phyloP scores from a whole-genome alignment of 2,888 invertebrate genomes.

The Ctena decussata region DNA sequence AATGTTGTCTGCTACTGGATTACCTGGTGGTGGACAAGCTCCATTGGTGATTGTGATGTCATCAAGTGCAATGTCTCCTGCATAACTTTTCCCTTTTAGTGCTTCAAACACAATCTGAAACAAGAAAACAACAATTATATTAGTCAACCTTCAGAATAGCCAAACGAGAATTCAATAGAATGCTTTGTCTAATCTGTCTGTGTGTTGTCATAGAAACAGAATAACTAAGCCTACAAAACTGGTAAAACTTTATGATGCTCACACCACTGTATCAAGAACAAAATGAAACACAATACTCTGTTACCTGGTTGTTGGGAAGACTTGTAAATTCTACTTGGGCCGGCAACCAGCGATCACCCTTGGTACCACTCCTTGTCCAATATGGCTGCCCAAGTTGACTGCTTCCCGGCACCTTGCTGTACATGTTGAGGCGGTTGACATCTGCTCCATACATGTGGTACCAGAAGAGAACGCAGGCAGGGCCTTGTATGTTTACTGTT shows the following conservation, averaged over 20 bases:
- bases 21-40: slow-evolving; percentile 69
- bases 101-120: slow-evolving; percentile 84
- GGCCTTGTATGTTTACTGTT: slow-evolving; percentile 51
- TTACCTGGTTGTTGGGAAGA: slow-evolving; percentile 47
- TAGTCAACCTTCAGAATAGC: too few relatives aligned
- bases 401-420: slow-evolving; percentile 56
- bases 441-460: slow-evolving; percentile 85
- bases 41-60: slow-evolving; percentile 80
- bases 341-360: slow-evolving; percentile 76
- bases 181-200: too few relatives aligned
- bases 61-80: slow-evolving; percentile 85
- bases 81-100: slow-evolving; percentile 76
- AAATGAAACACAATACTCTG: too few relatives aligned
- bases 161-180: too few relatives aligned
- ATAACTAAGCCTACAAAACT: too few relatives aligned
- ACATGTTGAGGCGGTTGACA: slow-evolving; percentile 78
- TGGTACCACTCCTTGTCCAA: slow-evolving; percentile 73
- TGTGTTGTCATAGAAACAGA: too few relatives aligned
- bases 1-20: too few relatives aligned
- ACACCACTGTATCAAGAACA: too few relatives aligned
- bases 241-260: too few relatives aligned
- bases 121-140: background rate
- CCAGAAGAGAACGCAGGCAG: slow-evolving; percentile 84
- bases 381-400: slow-evolving; percentile 39
- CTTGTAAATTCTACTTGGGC: slow-evolving; percentile 67